Conservation (phyloP, 2,888 invertebrate genomes). For the Perizoma flavofasciatum region DNA sequence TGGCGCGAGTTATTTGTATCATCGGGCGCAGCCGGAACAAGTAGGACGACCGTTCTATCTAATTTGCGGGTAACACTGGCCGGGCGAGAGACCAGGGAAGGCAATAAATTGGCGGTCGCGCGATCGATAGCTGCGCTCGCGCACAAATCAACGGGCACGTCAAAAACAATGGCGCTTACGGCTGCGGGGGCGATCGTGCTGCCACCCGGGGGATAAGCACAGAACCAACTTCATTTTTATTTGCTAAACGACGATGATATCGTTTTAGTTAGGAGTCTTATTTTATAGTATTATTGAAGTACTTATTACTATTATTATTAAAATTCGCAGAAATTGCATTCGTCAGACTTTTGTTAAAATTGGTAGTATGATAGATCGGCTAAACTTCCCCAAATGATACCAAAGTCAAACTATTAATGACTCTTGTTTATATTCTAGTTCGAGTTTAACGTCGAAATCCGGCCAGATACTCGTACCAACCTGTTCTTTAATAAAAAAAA, state of each 20-base stretch:
- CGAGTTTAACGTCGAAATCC: slow-evolving; percentile 28
- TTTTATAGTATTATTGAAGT: background rate
- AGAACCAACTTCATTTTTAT: slow-evolving; percentile 44
- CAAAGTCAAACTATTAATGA: slow-evolving; percentile 16
- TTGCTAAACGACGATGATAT: background rate
- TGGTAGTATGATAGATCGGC: background rate
- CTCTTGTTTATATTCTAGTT: slow-evolving; percentile 22
- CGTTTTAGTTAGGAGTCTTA: too few species aligned
- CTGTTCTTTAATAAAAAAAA: slow-evolving; percentile 63
- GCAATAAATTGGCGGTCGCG: slow-evolving; percentile 68
- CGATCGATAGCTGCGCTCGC: slow-evolving; percentile 70
- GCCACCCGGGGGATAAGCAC: slow-evolving; percentile 65
- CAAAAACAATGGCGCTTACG: slow-evolving; percentile 68
- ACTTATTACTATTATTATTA: background rate
- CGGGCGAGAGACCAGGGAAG: slow-evolving; percentile 59
- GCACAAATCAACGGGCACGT: slow-evolving; percentile 77
- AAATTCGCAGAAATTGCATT: background rate
- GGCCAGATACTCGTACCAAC: slow-evolving; percentile 43
- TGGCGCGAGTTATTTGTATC: slow-evolving; percentile 49
- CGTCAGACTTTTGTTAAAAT: background rate
- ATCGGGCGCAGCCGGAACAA: slow-evolving; percentile 45
- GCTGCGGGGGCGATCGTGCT: slow-evolving; percentile 75
- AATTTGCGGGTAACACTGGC: slow-evolving; percentile 63
- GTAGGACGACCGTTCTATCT: slow-evolving; percentile 65
- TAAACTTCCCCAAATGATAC: slow-evolving; percentile 9